Percentiles rank a stretch among this genome's conserved stretches.
Evolutionary conservation across 2,113 vertebrate species (phyloP).

Genomic region (Rousettus leschenaultii): DNA sequence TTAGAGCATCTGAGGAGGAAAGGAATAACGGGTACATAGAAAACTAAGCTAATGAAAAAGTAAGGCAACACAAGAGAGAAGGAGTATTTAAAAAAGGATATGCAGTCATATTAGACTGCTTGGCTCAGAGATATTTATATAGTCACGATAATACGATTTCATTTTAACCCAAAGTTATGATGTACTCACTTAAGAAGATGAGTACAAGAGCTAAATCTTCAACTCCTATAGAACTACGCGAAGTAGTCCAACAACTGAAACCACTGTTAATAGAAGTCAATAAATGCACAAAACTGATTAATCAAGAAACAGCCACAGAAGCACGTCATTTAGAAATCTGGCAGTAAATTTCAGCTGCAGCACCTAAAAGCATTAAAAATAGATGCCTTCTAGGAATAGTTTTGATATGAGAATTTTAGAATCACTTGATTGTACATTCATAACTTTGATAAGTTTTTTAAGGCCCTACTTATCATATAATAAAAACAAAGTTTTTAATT

Average conservation of each 20-base stretch:
- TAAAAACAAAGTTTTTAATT: background rate
- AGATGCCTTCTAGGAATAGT: background rate
- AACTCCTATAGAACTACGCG: background rate
- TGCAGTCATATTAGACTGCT: background rate
- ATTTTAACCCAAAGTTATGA: conserved; percentile 2
- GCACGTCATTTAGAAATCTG: background rate
- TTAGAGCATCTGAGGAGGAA: background rate
- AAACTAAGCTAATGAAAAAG: background rate
- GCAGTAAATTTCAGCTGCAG: background rate
- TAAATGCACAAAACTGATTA: background rate
- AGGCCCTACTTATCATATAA: background rate
- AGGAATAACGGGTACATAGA: background rate
- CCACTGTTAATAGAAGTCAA: background rate
- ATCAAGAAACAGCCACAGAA: background rate
- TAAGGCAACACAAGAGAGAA: background rate
- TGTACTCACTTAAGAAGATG: background rate
- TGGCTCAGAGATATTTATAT: background rate
- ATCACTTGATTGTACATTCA: background rate
- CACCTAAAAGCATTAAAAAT: background rate
- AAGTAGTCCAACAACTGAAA: background rate
- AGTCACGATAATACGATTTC: background rate
- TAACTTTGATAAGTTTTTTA: background rate
- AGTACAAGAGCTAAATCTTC: background rate
- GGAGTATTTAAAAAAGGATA: background rate
- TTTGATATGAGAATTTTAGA: background rate